Base-by-base conservation (phyloP, 2,888 invertebrate species). In the Spicauda simplicius region DNA sequence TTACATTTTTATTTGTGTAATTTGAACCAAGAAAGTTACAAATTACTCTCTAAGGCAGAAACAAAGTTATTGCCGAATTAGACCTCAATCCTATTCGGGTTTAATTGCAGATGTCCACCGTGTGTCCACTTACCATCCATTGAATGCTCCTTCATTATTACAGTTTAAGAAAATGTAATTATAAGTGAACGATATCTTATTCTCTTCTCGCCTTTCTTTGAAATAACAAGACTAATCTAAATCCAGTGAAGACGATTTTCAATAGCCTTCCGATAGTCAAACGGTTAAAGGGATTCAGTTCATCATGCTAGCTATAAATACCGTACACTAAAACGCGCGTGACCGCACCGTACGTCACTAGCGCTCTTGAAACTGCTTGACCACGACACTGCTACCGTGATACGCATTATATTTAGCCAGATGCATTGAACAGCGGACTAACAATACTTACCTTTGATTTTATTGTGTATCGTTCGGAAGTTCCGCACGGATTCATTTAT, bases 301-400 rank as follows among this genome's bases (percentile, higher is more conserved):
- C 61, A 67, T 67, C 56, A 56, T 71, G 73, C 73, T 71, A 59
- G 73, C 84, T 91, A 91, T 84, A 86, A 87, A 88, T 91, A 91
- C 3, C 50, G 50, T 18, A 50, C 70, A 75, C 71, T 70, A 65
- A 64, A 73, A 71, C 79, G 81, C 87, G 85, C 88, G 88, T 87
- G 88, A 87, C 81, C 81, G 80, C 75, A 80, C 69, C 76, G 68
- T 77, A 74, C 91, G 91, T 90, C 90, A 90, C 83, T 75, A 76
- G 70, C 82, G 90, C 78, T 88, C 90, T 89, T 89, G 88, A 86
- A 80, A 82, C 78, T 83, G 85, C 77, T 83, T 86, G 90, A 90
- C 91, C 91, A 87, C 86, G 91, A 90, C 87, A 88, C 82, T 87
- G 87, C 86, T 88, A 90, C 90, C 91, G 91, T 90, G 80, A 87